Conservation (phyloP, 2,888 invertebrate genomes). For the Hedya salicella region DNA sequence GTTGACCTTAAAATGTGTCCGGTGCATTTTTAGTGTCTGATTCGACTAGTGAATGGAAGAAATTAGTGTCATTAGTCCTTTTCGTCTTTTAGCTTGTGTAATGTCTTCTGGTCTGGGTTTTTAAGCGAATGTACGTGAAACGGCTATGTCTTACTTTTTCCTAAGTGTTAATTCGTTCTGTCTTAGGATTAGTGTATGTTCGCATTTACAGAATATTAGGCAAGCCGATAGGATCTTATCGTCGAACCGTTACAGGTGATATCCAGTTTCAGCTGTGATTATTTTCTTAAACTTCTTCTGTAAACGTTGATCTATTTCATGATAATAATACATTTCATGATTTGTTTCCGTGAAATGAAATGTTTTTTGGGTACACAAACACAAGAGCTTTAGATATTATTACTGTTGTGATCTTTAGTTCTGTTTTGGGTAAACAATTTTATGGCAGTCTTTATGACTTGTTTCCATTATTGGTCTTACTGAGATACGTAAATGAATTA, state of each 20-base stretch:
- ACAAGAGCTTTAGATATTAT: neutral
- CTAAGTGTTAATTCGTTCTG: too few relatives aligned
- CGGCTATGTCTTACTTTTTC: too few relatives aligned
- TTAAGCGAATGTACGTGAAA: neutral
- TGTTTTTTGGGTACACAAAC: neutral
- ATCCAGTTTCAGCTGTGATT: neutral
- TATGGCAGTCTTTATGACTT: neutral
- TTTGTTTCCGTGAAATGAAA: neutral
- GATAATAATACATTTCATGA: neutral
- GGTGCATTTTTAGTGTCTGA: slow-evolving; percentile 19
- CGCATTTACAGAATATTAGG: too few relatives aligned
- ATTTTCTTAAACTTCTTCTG: neutral
- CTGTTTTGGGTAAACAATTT: neutral
- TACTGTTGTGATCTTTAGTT: neutral
- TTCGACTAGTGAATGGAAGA: slow-evolving; percentile 4
- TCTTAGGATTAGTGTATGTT: too few relatives aligned
- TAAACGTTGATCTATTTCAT: neutral
- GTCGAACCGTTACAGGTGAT: too few relatives aligned
- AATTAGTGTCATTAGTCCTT: slow-evolving; percentile 1
- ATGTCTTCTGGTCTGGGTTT: neutral
- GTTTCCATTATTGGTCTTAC: neutral
- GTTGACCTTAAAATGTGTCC: slow-evolving; percentile 41
- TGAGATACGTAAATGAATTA: neutral
- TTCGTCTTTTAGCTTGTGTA: neutral
- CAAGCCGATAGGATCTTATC: too few relatives aligned